Base-by-base conservation (phyloP, 2,797 vertebrate genomes). In the Otolemur crassicaudatus region DNA sequence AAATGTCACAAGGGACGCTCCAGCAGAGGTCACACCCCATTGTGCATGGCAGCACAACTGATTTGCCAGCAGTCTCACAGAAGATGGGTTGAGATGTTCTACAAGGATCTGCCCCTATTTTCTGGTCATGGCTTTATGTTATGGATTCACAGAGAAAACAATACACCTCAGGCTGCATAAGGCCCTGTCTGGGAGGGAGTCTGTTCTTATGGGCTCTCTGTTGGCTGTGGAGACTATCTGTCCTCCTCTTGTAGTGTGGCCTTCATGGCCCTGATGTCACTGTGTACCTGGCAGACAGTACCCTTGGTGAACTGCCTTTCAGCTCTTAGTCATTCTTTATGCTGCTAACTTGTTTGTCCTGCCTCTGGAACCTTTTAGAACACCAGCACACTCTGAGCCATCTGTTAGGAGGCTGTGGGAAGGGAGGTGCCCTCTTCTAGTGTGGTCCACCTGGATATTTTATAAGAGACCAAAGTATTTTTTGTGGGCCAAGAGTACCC, bases 31-130 rank as follows among this genome's bases (percentile, higher is more conserved):
- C 81, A 5, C 2, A 61, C 63, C 31, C 49, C 1, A 1, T 31
- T 25, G 7, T 0, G 0, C 31, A 4, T n/a, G 13, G 34, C 58
- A 9, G 23, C 56, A n/a, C 79, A 6, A 34, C 37, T 17, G 34
- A 81, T 34, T 17, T 60, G 34, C 56, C 4, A 11, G 10, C 9
- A 2, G 34, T 31, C 69, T 31, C 43, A 27, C 31, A 34, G 60
- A 34, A 34, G 25, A 31, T 4, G 4, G 8, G 19, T n/a, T 34
- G 37, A 65, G 29, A 9, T 3, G 2, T n/a, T 17, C 61, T 9
- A 61, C 60, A 14, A 14, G 27, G 63, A 10, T 56, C 25, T 1
- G 9, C 76, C 49, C 46, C 34, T 23, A 0, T 40, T 60, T 43
- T 76, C 14, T 27, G 16, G n/a, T 23, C 25, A 16, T 31, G 2